Base-by-base conservation (phyloP, 1,140 invertebrate species). In the Ceratoteleas bidentatus region DNA sequence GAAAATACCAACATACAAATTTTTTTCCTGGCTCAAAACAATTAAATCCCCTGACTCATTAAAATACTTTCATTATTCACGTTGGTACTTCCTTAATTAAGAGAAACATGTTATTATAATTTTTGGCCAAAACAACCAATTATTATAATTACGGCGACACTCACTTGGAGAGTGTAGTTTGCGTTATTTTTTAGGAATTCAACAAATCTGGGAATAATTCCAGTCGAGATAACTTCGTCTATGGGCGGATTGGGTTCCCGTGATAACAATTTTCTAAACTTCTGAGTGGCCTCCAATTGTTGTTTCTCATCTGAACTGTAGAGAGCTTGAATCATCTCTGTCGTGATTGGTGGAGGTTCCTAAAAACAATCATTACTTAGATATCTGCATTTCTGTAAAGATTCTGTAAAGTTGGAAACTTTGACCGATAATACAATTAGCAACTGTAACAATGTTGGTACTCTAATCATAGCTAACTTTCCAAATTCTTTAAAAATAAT, bases 221-320 rank as follows among this genome's bases (percentile, higher is more conserved):
- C 98, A 62, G 97, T 97, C 85, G 96, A 93, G 87, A 99, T 99
- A n/a, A 99, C 98, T 93, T 99, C 98, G 92, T 99, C 97, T 86
- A 99, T 99, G 1, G 98, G 98, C 53, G 98, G 98, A 93, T 99
- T 98, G 7, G 98, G 98, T 92, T 99, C 98, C 90, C 95, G 94
- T 81, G 97, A 99, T 45, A 99, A 92, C 53, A 99, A 92, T 92
- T 98, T 99, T 73, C 98, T 94, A 92, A 99, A 99, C 88, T 96
- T 97, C 87, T 99, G 98, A 53, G 98, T 99, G 11, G 98, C 98
- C 85, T 93, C 91, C 54, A 99, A 93, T 88, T 99, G 97, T 83
- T 96, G 94, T 83, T 96, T 94, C 36, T 95, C 92, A 90, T 96
- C 94, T 57, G 94, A 92, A 90, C 96, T 97, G 89, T 98, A 97